Conservation (phyloP, 2,888 invertebrate genomes). For the Drosophila multiciliata region DNA sequence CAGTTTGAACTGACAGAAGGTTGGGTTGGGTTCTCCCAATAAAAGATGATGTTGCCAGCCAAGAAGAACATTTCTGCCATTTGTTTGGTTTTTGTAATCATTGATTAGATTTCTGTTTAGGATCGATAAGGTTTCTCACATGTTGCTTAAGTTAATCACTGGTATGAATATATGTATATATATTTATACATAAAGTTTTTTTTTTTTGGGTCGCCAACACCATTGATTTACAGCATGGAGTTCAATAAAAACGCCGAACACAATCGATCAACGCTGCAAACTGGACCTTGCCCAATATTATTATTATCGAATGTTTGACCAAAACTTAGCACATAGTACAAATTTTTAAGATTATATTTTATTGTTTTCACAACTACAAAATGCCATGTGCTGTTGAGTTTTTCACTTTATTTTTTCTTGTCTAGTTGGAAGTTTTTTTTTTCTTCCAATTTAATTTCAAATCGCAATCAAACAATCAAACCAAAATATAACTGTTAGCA, state of each 20-base stretch:
- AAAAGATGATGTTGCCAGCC: slow-evolving; percentile 10
- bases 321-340: not conserved
- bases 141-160: slow-evolving; percentile 57
- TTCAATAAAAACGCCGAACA: slow-evolving; percentile 57
- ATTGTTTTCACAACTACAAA: not conserved
- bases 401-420: not conserved
- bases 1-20: slow-evolving; percentile 14
- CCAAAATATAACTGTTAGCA: not conserved
- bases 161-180: not conserved
- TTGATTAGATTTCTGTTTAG: slow-evolving; percentile 37
- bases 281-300: slow-evolving; percentile 75
- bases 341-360: slow-evolving; percentile 1
- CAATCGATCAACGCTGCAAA: slow-evolving; percentile 62
- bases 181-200: not conserved
- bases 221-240: slow-evolving; percentile 55
- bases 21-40: slow-evolving; percentile 1
- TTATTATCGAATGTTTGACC: slow-evolving; percentile 16
- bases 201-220: slow-evolving; percentile 52
- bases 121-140: slow-evolving; percentile 41
- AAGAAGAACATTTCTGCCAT: not conserved
- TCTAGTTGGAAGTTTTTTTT: not conserved
- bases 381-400: slow-evolving; percentile 1
- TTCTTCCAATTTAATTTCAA: not conserved
- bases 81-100: slow-evolving; percentile 10
- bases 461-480: not conserved